A percentile compares a stretch with the other conserved stretches of the same genome.
Conservation (phyloP, 1,140 invertebrate species). For the Euura saliciscinereae region DNA sequence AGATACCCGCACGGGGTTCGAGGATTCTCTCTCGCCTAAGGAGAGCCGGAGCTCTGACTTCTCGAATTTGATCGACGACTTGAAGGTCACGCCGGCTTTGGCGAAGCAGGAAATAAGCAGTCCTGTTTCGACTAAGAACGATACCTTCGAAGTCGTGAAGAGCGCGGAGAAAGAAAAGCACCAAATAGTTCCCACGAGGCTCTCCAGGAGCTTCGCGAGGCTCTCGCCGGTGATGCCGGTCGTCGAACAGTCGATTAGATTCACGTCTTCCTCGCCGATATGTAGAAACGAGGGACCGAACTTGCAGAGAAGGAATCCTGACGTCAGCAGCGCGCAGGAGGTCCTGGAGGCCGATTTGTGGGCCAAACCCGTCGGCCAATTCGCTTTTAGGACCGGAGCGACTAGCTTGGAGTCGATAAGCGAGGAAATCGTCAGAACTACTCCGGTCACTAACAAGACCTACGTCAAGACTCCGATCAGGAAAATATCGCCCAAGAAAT, state of each 20-base stretch:
- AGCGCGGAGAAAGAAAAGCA: background rate
- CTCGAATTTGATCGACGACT: slow-evolving; percentile 44
- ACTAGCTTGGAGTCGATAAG: slow-evolving; percentile 19
- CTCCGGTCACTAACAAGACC: background rate
- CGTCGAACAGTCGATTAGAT: slow-evolving; percentile 27
- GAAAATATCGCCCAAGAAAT: slow-evolving; percentile 25
- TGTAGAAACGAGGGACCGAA: slow-evolving; percentile 17
- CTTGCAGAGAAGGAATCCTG: slow-evolving; percentile 2
- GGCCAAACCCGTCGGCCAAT: slow-evolving; percentile 31
- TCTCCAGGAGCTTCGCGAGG: background rate
- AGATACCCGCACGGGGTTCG: slow-evolving; percentile 20
- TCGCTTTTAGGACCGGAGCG: background rate
- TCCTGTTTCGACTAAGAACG: background rate
- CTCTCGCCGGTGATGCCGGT: background rate
- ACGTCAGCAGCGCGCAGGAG: slow-evolving; percentile 33
- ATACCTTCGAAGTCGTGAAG: background rate
- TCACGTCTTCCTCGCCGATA: slow-evolving; percentile 31
- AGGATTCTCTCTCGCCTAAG: slow-evolving; percentile 37
- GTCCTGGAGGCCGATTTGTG: slow-evolving; percentile 46
- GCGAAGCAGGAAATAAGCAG: background rate
- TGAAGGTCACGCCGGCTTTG: slow-evolving; percentile 37
- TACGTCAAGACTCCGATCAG: slow-evolving; percentile 3
- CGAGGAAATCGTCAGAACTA: slow-evolving; percentile 13
- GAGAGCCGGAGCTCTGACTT: slow-evolving; percentile 31
- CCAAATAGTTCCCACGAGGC: background rate